phyloP scores from a whole-genome alignment of 1,140 invertebrate genomes.

The Caenorhabditis remanei region DNA sequence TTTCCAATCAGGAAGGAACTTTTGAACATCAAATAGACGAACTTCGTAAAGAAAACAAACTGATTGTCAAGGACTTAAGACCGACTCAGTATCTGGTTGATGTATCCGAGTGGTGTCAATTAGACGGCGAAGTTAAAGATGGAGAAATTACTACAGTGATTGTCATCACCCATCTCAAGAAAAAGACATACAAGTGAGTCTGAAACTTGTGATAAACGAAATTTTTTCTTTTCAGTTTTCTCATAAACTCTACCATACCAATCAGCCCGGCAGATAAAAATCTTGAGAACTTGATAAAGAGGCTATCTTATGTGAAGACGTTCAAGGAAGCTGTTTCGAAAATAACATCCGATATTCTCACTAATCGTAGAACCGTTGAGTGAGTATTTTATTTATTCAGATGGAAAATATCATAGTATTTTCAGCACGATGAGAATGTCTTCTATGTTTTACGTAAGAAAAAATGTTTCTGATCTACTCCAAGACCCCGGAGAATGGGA shows the following conservation, averaged over 20 bases:
- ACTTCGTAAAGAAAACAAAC: not conserved
- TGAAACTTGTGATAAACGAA: not conserved
- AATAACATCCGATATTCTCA: not conserved
- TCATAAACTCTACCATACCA: not conserved
- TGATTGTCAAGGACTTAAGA: not conserved
- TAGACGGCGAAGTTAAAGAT: not conserved
- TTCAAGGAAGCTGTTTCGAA: not conserved
- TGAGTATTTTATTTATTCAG: not conserved
- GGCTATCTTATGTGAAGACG: not conserved
- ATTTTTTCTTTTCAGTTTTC: not conserved
- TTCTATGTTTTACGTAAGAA: not conserved
- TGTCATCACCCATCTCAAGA: not conserved
- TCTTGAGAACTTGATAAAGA: not conserved
- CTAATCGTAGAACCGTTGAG: not conserved
- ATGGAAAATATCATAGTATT: too few relatives aligned
- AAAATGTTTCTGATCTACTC: not conserved
- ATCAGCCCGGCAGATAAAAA: not conserved
- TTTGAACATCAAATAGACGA: not conserved
- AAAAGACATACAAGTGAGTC: not conserved
- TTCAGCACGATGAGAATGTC: constrained; percentile 7
- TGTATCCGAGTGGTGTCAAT: constrained; percentile 3
- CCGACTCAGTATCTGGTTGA: not conserved
- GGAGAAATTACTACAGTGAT: constrained; percentile 18
- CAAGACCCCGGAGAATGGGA: not conserved
- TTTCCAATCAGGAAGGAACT: not conserved